Base-by-base conservation (phyloP, 2,113 vertebrate genomes). In the Patagioenas fasciata region DNA sequence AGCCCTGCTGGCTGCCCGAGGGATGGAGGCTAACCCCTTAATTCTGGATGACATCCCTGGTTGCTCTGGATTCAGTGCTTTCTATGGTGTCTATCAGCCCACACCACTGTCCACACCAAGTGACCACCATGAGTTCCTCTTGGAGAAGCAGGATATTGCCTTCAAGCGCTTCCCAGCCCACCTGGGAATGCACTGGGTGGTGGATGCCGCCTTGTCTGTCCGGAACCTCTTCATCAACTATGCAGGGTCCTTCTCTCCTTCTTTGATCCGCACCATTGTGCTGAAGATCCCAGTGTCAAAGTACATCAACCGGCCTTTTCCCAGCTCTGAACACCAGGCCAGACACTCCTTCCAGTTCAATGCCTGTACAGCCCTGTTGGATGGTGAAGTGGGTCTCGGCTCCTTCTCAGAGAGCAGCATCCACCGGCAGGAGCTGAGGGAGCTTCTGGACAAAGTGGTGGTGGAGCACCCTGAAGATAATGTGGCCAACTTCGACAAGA, bases 271-370 rank as follows among this genome's bases (percentile, higher is more conserved):
- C 66, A 97, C 97, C 54, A 98, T 99, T 29, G 28, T 98, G 78
- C 98, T 99, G 89, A 97, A 98, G 91, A 97, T 99, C 61, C 99
- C 99, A 0, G 92, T 92, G 70, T 99, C 99, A 15, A 99, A 99
- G 91, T 99, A 99, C 97, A 99, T 99, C 91, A 98, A 99, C 74
- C 97, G 99, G 34, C 98, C 98, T 15, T 98, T 98, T 83, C 99
- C 99, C 9, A 97, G 98, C 84, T 98, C 98, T 1, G 98, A 99
- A 70, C 98, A 99, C 26, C 96, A 99, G 95, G 99, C 99, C 0
- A 98, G 99, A 23, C 99, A 99, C 90, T 99, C 99, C 42, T 99
- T 99, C 97, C 99, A 99, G 89, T 99, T 99, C 94, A 99, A 98
- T 1, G 98, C 98, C 81, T 99, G 99, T 21, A 84, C 97, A 1